Conservation (phyloP, 2,113 vertebrate species). For the Prionailurus bengalensis region DNA sequence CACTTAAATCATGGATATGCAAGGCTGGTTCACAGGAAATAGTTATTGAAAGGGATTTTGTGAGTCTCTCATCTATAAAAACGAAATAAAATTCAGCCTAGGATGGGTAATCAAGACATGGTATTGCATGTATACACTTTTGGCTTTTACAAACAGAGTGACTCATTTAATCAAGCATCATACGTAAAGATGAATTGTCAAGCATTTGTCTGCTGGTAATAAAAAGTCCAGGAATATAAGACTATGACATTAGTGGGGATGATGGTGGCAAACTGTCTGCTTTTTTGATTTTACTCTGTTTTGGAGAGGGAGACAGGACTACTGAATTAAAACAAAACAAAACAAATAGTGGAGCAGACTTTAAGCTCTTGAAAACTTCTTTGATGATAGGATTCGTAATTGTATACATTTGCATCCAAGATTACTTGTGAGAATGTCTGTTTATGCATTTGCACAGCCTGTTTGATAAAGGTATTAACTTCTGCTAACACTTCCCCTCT, state of each 20-base stretch:
- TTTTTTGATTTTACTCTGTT: neutral
- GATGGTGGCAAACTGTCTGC: neutral
- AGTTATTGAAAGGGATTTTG: constrained; percentile 72
- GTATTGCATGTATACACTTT: neutral
- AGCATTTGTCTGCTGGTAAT: neutral
- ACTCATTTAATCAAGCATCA: neutral
- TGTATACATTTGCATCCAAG: neutral
- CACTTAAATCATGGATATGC: constrained; percentile 70
- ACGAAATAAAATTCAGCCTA: constrained; percentile 36
- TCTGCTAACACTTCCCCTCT: neutral
- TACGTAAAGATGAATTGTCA: neutral
- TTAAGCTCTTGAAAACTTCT: neutral
- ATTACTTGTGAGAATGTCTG: neutral
- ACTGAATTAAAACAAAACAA: neutral
- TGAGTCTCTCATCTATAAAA: constrained; percentile 66
- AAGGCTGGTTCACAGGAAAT: constrained; percentile 42
- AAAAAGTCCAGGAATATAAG: neutral
- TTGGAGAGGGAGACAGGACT: neutral
- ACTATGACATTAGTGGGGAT: neutral
- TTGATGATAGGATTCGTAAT: neutral
- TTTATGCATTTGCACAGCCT: neutral
- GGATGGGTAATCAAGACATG: neutral
- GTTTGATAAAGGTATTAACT: neutral
- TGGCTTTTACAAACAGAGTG: constrained; percentile 1
- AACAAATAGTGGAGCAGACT: neutral